A percentile compares a stretch with the other conserved stretches of the same genome.
Conservation (phyloP, 2,888 invertebrate genomes). For the Myathropa florea region DNA sequence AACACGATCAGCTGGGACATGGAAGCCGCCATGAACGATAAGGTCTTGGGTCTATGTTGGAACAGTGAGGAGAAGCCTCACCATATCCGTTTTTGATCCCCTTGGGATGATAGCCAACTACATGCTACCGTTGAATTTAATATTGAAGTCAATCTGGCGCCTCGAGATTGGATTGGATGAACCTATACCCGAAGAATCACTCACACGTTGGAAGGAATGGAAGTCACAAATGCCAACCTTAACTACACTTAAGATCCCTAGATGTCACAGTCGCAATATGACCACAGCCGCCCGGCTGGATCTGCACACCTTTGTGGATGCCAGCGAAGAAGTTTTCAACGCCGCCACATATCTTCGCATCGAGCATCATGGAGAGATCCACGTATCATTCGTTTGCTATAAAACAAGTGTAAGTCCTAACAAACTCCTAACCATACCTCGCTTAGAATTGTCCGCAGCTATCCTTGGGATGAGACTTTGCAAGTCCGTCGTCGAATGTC, state of each 20-base stretch:
- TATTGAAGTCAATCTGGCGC: conserved; percentile 1
- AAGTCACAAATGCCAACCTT: neutral
- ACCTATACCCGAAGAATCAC: neutral
- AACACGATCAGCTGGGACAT: no score
- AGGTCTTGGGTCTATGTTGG: neutral
- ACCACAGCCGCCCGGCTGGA: neutral
- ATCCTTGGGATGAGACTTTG: conserved; percentile 17
- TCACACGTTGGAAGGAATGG: neutral
- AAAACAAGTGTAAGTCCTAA: neutral
- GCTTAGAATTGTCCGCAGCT: neutral
- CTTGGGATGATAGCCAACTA: conserved; percentile 11
- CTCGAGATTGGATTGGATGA: conserved; percentile 19
- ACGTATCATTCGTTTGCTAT: neutral
- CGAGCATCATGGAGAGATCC: neutral
- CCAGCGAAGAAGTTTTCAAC: conserved; percentile 33
- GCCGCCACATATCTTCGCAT: neutral
- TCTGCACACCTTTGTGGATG: conserved; percentile 27
- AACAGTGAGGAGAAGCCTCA: conserved; percentile 15
- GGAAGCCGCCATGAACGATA: no score
- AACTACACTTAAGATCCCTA: neutral
- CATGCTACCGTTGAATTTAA: neutral
- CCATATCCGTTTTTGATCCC: conserved; percentile 30
- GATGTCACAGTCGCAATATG: neutral
- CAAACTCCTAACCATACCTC: neutral
- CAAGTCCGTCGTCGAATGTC: conserved; percentile 4